Evolutionary conservation across 2,113 vertebrate genomes (phyloP).

Genomic region (Microtus ochrogaster): DNA sequence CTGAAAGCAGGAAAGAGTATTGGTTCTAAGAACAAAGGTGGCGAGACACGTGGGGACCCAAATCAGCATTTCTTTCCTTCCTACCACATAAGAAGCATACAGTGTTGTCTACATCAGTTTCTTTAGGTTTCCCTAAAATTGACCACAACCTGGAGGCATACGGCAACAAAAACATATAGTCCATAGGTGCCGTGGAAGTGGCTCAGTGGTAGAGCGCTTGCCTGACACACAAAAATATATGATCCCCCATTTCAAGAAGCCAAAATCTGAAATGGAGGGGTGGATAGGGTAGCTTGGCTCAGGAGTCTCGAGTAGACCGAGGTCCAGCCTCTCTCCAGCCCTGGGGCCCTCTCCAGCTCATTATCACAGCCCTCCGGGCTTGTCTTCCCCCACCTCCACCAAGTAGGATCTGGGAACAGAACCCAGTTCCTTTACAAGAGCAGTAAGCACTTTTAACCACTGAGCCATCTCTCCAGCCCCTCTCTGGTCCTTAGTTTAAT

Average conservation of each 20-base stretch:
- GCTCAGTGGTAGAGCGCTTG: background rate
- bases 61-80: background rate
- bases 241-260: background rate
- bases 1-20: background rate
- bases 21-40: background rate
- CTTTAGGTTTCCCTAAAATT: background rate
- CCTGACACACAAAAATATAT: background rate
- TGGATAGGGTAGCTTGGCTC: background rate
- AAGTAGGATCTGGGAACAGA: background rate
- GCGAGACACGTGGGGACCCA: background rate
- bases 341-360: background rate
- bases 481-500: background rate
- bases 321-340: too few relatives aligned
- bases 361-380: accelerated
- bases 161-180: background rate
- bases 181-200: background rate
- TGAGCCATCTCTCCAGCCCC: background rate
- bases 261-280: background rate
- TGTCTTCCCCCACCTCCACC: background rate
- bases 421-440: background rate
- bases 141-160: background rate
- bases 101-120: accelerated
- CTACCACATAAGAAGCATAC: background rate
- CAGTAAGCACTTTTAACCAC: background rate
- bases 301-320: background rate